Conservation (phyloP, 1,140 invertebrate species). For the Zaprionus tsacasi region DNA sequence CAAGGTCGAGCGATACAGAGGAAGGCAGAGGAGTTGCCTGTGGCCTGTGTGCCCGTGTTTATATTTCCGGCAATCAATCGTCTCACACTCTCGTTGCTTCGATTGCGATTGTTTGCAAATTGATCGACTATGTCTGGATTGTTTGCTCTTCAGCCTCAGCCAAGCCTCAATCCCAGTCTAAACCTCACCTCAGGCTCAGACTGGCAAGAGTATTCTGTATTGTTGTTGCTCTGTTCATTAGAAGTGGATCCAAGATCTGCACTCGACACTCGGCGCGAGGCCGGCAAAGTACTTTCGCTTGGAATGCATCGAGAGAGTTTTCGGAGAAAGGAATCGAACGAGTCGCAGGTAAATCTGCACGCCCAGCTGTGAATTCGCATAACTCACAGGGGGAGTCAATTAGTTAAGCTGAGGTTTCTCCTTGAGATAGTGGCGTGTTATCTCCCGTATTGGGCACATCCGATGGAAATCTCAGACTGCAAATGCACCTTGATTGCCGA, state of each 20-base stretch:
- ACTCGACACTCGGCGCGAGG: slow-evolving; percentile 4
- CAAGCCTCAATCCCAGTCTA: neutral
- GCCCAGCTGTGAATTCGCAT: slow-evolving; percentile 18
- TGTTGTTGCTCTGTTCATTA: slow-evolving; percentile 47
- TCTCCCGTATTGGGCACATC: neutral
- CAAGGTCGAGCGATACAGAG: slow-evolving; percentile 48
- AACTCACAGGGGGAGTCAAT: neutral
- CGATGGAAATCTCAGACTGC: slow-evolving; percentile 26
- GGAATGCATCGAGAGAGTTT: slow-evolving; percentile 42
- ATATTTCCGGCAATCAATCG: slow-evolving; percentile 78
- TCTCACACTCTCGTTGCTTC: slow-evolving; percentile 52
- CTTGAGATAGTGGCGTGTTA: slow-evolving; percentile 11
- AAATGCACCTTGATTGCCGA: slow-evolving; percentile 57
- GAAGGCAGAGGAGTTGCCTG: slow-evolving; percentile 48
- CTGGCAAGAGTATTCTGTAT: slow-evolving; percentile 9
- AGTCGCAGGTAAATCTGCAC: neutral
- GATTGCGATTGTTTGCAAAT: slow-evolving; percentile 63
- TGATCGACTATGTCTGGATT: slow-evolving; percentile 41
- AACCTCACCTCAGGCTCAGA: slow-evolving; percentile 21
- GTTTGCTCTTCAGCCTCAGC: slow-evolving; percentile 25
- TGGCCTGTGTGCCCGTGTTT: slow-evolving; percentile 44
- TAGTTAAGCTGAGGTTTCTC: slow-evolving; percentile 26
- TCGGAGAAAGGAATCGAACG: slow-evolving; percentile 43
- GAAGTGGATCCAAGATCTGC: slow-evolving; percentile 45
- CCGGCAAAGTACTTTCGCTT: slow-evolving; percentile 57